Conservation (phyloP, 1,140 invertebrate species). For the Drosophila melanogaster region Release_6_plus_ISO1_MT NC_004354.4:6881501-6882000, state of each 20-base stretch:
- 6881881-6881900: conserved; percentile 1
- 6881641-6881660: not conserved
- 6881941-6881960: not conserved
- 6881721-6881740: not conserved
- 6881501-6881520: conserved; percentile 51
- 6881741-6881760: not conserved
- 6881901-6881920: not conserved
- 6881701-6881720: not conserved
- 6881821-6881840: too few relatives aligned
- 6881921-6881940: not conserved
- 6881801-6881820: too few relatives aligned
- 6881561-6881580: conserved; percentile 53
- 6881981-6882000: not conserved
- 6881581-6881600: conserved; percentile 17
- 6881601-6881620: conserved; percentile 1
- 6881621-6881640: not conserved
- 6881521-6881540: conserved; percentile 34
- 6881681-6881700: conserved; percentile 3
- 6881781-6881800: too few relatives aligned
- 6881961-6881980: not conserved
- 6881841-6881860: too few relatives aligned
- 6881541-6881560: conserved; percentile 37
- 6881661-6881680: not conserved
- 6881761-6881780: not conserved
- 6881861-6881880: too few relatives aligned